These are phyloP conservation scores for Epinephelus lanceolatus DNA, from an alignment of 2,113 vertebrate species.

Conservation along the genomic window DNA sequence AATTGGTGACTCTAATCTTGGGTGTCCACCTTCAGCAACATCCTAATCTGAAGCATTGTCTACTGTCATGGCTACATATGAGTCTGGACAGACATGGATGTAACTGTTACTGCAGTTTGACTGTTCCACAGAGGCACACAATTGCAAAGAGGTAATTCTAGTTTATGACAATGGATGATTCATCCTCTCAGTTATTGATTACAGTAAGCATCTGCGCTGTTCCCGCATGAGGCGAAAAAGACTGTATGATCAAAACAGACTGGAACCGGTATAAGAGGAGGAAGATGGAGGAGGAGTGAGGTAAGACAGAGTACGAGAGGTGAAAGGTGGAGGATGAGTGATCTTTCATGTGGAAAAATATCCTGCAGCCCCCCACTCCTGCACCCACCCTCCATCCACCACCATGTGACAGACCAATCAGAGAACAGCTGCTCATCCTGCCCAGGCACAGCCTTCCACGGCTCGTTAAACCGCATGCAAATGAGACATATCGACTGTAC, in stretches of 20 bases:
- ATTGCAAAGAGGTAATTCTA: no score
- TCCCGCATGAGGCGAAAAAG: not conserved
- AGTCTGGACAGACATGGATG: no score
- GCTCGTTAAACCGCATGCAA: constrained; percentile 60
- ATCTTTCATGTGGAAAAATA: constrained; percentile 59
- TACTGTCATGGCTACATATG: not conserved
- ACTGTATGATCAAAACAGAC: not conserved
- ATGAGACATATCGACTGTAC: constrained; percentile 30
- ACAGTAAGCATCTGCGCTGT: not conserved
- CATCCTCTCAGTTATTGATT: not conserved
- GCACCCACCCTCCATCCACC: not conserved
- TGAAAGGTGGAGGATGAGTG: constrained; percentile 38
- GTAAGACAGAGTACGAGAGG: not conserved
- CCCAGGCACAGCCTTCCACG: constrained; percentile 40
- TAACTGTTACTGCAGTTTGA: no score
- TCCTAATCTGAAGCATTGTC: not conserved
- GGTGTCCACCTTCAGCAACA: no score
- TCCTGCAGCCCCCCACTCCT: not conserved
- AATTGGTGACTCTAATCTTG: no score
- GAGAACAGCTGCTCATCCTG: constrained; percentile 67
- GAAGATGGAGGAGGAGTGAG: not conserved
- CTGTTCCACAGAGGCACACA: no score
- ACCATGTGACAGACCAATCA: constrained; percentile 60
- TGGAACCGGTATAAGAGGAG: not conserved
- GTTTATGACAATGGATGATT: not conserved